Base-by-base conservation (phyloP, 2,797 vertebrate species). In the Lophotriccus pileatus region DNA sequence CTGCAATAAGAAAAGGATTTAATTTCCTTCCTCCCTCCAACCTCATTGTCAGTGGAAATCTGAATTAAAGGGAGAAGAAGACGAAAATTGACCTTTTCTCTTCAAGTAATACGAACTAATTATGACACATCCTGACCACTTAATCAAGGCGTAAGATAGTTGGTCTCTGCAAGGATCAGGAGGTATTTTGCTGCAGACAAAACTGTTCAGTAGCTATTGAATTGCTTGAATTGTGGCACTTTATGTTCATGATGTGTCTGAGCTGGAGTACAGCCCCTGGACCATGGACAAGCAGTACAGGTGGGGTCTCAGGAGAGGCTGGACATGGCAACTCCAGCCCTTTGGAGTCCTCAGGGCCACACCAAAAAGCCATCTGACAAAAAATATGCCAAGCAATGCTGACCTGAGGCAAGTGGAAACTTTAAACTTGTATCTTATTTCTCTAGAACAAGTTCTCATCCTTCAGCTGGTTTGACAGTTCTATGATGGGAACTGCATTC, bases 71-170 rank as follows among this genome's bases (percentile, higher is more conserved):
- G n/a, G 9, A 81, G 52, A 81, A 59, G 34, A 41, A 76, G 46
- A 44, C 63, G 64, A 78, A 52, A 79, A 89, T 49, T 62, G 66
- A 90, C 86, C 70, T 96, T 90, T 89, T 64, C 66, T 82, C 63
- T 92, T 67, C n/a, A 63, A 78, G n/a, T 70, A 75, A 69, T 73
- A 27, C 37, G 77, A 77, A 68, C 79, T 76, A 93, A 91, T 90
- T 88, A 62, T 69, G 77, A 73, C 77, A 75, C 34, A 60, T 80
- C 89, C 53, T 74, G 74, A 81, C 64, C 60, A 59, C 68, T 88
- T 76, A 69, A 83, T 87, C 3, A 2, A 87, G 70, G 25, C 23
- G 63, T 53, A 64, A 76, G 59, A 43, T 67, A 92, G 95, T 84
- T 70, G 82, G 24, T 90, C 80, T 83, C 89, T 67, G 64, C 37